Conservation (phyloP, 2,113 vertebrate species). For the Bos taurus region ARS-UCD2.0 NC_037334.1:28284001-28284500, state of each 20-base stretch:
- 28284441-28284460: background rate
- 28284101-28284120: background rate
- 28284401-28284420: background rate
- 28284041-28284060: background rate
- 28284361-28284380: background rate
- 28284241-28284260: background rate
- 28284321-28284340: background rate
- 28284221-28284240: background rate
- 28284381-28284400: background rate
- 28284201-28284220: background rate
- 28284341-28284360: background rate
- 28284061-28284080: background rate
- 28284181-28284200: slow-evolving; percentile 1
- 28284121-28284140: background rate
- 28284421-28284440: background rate
- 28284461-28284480: background rate
- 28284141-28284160: background rate
- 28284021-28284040: background rate
- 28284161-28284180: background rate
- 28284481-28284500: background rate
- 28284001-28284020: background rate
- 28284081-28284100: background rate
- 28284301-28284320: background rate
- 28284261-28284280: background rate
- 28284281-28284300: background rate